Percentiles rank a stretch among this genome's conserved stretches.
Conservation (phyloP, 2,113 vertebrate species). For the Oceanites oceanicus region DNA sequence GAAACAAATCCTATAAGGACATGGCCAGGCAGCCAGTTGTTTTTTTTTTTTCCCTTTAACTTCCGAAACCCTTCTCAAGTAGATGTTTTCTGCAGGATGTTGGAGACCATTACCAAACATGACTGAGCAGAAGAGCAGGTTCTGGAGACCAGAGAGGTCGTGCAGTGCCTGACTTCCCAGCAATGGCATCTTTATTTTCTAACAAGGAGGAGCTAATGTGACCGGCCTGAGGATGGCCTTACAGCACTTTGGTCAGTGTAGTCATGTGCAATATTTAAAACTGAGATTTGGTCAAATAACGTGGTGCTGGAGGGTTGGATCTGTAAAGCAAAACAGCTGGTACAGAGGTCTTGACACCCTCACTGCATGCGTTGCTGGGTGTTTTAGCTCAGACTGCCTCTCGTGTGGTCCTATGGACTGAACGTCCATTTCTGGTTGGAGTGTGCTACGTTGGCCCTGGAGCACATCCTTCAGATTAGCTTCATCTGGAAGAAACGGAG, state of each 20-base stretch:
- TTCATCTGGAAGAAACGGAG: neutral
- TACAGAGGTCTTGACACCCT: neutral
- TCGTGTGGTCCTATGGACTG: neutral
- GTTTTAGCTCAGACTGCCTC: neutral
- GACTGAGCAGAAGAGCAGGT: neutral
- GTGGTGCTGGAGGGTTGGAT: neutral
- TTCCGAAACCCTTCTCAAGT: neutral
- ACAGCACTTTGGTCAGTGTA: neutral
- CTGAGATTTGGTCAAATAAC: neutral
- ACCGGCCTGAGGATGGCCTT: neutral
- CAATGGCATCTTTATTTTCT: neutral
- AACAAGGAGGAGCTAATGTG: neutral
- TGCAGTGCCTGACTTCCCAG: neutral
- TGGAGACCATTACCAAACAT: neutral
- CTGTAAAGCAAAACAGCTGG: neutral
- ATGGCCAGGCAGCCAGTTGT: neutral
- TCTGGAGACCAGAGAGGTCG: neutral
- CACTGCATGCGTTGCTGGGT: neutral
- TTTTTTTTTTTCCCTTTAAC: neutral
- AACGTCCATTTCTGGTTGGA: neutral
- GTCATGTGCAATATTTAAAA: neutral
- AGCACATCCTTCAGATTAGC: neutral
- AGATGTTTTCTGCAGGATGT: neutral
- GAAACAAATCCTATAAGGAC: neutral
- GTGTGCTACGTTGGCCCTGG: no score